Conservation (phyloP, 2,113 vertebrate species). For the Dromiciops gliroides region DNA sequence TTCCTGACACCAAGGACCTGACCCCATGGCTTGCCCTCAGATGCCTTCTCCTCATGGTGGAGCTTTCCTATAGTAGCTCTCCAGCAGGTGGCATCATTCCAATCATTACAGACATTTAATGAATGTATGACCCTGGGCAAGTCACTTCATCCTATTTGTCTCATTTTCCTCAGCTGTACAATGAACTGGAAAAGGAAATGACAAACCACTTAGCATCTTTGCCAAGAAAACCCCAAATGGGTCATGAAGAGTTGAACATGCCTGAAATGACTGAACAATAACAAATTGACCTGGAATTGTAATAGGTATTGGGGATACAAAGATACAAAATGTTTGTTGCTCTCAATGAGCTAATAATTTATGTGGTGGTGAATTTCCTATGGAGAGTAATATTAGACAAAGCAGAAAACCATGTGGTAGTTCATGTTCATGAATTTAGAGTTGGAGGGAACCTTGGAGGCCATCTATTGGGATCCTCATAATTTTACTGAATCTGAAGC, state of each 20-base stretch:
- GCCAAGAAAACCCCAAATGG: neutral
- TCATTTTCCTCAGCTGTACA: neutral
- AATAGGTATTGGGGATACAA: neutral
- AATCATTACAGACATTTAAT: neutral
- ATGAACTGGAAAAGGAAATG: neutral
- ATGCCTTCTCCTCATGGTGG: too few species aligned
- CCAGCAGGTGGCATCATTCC: too few species aligned
- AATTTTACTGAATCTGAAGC: constrained; percentile 17
- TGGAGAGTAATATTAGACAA: neutral
- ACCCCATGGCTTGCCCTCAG: too few species aligned
- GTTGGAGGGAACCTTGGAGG: neutral
- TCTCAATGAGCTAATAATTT: neutral
- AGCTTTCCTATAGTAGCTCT: too few species aligned
- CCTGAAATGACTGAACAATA: neutral
- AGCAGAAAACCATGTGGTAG: neutral
- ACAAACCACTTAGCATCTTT: neutral
- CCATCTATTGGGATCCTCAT: neutral
- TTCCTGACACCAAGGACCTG: too few species aligned
- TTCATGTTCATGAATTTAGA: neutral
- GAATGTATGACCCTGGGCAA: neutral
- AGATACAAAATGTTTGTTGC: neutral
- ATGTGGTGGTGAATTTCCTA: neutral
- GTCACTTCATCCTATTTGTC: neutral
- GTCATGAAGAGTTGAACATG: neutral
- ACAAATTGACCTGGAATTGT: too few species aligned